phyloP scores from a whole-genome alignment of 1,140 invertebrate species.

The Medauroidea extradentata region DNA sequence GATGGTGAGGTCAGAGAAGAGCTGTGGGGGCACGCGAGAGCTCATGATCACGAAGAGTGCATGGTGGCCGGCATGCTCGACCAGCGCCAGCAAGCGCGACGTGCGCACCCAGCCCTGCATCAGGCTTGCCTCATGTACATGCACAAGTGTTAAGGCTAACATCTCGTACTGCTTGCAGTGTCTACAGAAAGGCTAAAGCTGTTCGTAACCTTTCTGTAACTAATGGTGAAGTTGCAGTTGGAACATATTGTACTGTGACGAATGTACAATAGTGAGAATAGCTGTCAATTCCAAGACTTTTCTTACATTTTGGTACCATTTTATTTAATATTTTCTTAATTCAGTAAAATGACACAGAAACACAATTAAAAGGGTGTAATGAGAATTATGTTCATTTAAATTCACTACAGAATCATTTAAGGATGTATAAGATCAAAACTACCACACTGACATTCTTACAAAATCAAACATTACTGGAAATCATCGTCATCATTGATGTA shows the following conservation, averaged over 20 bases:
- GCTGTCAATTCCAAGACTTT: too few species aligned
- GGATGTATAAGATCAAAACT: too few species aligned
- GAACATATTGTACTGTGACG: not conserved
- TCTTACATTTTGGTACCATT: too few species aligned
- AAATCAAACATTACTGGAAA: too few species aligned
- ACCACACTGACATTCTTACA: too few species aligned
- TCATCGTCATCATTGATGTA: too few species aligned
- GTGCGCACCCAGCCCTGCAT: slow-evolving; percentile 52
- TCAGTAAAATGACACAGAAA: too few species aligned
- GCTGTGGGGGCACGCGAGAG: slow-evolving; percentile 54
- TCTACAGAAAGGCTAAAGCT: not conserved
- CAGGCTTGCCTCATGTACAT: slow-evolving; percentile 47
- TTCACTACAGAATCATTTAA: too few species aligned
- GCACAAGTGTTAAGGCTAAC: slow-evolving; percentile 1
- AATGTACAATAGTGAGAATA: not conserved
- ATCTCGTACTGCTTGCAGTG: not conserved
- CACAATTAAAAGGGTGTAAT: too few species aligned
- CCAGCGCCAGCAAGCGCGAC: slow-evolving; percentile 56
- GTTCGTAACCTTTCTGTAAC: not conserved
- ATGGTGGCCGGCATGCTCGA: slow-evolving; percentile 57
- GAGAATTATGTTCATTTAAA: too few species aligned
- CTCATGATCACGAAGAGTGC: slow-evolving; percentile 60
- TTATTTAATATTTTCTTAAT: too few species aligned
- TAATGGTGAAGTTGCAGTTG: not conserved
- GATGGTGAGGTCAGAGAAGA: slow-evolving; percentile 63